phyloP scores from a whole-genome alignment of 2,797 vertebrate species.

The Dallia pectoralis region DNA sequence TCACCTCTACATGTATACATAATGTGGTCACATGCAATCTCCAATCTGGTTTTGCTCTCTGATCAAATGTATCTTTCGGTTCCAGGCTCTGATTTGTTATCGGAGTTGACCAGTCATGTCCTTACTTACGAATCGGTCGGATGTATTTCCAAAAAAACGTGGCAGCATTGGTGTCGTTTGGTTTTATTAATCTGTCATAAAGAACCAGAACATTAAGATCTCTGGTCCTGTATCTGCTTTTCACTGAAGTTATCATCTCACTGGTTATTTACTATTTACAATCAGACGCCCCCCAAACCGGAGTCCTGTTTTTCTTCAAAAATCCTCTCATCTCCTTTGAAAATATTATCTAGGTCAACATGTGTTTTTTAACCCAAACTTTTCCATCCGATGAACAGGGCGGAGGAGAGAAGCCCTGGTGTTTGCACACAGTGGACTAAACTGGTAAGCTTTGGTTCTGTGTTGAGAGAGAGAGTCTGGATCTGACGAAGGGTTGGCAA shows the following conservation, averaged over 20 bases:
- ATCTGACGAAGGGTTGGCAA: slow-evolving; percentile 70
- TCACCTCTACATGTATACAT: neutral
- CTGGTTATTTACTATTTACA: neutral
- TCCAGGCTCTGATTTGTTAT: no score
- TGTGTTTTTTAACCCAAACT: slow-evolving; percentile 65
- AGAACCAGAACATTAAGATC: neutral
- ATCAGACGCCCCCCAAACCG: slow-evolving; percentile 38
- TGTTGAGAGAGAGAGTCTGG: slow-evolving; percentile 68
- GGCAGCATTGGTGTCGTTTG: neutral
- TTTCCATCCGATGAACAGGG: slow-evolving; percentile 54
- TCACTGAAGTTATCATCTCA: neutral
- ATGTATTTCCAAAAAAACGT: no score
- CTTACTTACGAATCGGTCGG: no score
- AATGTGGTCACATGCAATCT: neutral
- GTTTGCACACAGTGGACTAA: slow-evolving; percentile 60
- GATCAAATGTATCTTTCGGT: neutral
- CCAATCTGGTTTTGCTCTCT: neutral
- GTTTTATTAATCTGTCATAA: neutral
- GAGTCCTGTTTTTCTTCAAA: slow-evolving; percentile 51
- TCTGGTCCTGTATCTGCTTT: neutral
- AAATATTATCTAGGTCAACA: slow-evolving; percentile 74
- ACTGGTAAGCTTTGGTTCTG: slow-evolving; percentile 68
- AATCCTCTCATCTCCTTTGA: slow-evolving; percentile 49
- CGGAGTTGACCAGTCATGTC: no score
- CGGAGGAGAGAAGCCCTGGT: slow-evolving; percentile 64